Conservation (phyloP, 37 sponge, comb jelly and placozoan genomes). For the Oopsacas minuta region DNA sequence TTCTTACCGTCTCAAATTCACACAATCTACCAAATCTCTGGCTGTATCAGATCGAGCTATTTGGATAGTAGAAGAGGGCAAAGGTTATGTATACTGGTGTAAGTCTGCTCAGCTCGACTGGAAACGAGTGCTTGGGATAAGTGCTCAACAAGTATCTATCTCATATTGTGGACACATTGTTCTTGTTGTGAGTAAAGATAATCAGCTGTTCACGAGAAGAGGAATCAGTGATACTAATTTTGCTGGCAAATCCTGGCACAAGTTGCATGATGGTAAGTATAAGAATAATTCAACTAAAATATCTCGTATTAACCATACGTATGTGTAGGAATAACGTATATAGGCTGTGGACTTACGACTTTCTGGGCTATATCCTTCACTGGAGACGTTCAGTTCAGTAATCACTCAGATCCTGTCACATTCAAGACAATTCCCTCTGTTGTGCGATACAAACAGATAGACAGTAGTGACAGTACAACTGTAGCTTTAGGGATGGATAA, state of each 20-base stretch:
- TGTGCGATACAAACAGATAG: background rate
- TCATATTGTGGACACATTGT: background rate
- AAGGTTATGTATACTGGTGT: background rate
- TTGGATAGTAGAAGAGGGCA: background rate
- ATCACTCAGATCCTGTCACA: background rate
- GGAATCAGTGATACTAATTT: constrained; percentile 27
- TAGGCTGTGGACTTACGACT: background rate
- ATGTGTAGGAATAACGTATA: constrained; percentile 28
- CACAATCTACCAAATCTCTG: background rate
- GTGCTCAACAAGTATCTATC: background rate
- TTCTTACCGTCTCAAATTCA: background rate
- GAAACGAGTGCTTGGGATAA: background rate
- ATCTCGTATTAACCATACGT: constrained; percentile 18
- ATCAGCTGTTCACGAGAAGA: constrained; percentile 33
- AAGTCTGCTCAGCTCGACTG: background rate
- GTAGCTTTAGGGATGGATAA: background rate
- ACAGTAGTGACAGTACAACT: constrained; percentile 3
- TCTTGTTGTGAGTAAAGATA: constrained; percentile 28
- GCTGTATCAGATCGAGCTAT: background rate
- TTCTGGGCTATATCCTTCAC: constrained; percentile 20
- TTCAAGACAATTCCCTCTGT: background rate
- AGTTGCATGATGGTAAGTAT: constrained; percentile 4
- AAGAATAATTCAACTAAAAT: background rate
- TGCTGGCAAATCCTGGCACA: constrained; percentile 41
- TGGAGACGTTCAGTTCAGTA: constrained; percentile 17